These are phyloP conservation scores for Rhinopomastus cyanomelas DNA, from an alignment of 2,113 vertebrate genomes.

Conservation along the genomic window DNA sequence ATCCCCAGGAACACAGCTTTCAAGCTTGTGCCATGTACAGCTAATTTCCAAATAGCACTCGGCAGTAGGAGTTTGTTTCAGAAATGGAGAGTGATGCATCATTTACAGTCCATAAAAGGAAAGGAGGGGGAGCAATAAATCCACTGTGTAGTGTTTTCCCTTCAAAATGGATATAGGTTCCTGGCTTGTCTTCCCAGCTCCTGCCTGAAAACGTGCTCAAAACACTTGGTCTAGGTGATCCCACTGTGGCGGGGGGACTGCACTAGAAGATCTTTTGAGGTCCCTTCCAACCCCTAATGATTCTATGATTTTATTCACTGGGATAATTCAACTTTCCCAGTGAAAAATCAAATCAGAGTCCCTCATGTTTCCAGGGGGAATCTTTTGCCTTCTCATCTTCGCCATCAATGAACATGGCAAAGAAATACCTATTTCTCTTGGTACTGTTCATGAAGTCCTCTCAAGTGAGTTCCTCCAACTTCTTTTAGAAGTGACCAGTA, in stretches of 20 bases:
- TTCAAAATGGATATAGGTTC: slow-evolving; percentile 42
- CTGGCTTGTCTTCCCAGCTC: slow-evolving; percentile 43
- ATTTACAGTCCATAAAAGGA: slow-evolving; percentile 29
- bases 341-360: neutral
- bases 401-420: neutral
- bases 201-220: slow-evolving; percentile 27
- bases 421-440: neutral
- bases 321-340: neutral
- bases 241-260: too few relatives aligned
- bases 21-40: neutral
- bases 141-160: slow-evolving; percentile 38
- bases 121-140: slow-evolving; percentile 53
- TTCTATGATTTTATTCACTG: too few relatives aligned
- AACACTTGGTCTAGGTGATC: too few relatives aligned
- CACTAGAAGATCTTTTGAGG: too few relatives aligned
- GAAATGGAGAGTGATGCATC: slow-evolving; percentile 45
- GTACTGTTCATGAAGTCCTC: neutral
- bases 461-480: neutral
- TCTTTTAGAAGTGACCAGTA: neutral
- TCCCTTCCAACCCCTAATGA: too few relatives aligned
- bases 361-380: neutral
- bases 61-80: slow-evolving; percentile 34
- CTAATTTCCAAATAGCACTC: slow-evolving; percentile 29
- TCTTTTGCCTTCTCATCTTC: neutral
- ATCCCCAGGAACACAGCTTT: neutral